A percentile compares a stretch with the other conserved stretches of the same genome.
Conservation (phyloP, 2,113 vertebrate species). For the Istiophorus platypterus region DNA sequence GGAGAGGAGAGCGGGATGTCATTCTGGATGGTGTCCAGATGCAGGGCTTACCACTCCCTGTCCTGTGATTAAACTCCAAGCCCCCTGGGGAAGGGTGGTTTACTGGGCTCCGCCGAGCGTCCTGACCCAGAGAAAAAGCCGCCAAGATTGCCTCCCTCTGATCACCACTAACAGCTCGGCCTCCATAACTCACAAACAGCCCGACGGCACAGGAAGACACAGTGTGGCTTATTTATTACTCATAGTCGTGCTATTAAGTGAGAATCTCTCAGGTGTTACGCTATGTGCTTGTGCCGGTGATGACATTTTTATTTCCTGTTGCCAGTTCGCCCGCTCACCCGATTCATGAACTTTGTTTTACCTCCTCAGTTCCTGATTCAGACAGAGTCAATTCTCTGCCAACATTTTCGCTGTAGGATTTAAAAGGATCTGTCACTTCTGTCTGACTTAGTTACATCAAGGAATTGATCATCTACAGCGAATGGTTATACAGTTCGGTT, state of each 20-base stretch:
- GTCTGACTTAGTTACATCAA: background rate
- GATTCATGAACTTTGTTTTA: slow-evolving; percentile 20
- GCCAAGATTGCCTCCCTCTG: slow-evolving; percentile 27
- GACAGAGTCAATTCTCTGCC: background rate
- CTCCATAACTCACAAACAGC: slow-evolving; percentile 42
- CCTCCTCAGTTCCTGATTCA: background rate
- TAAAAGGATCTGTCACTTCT: background rate
- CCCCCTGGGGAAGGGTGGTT: slow-evolving; percentile 50
- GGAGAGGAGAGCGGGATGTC: slow-evolving; percentile 34
- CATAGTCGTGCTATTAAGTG: slow-evolving; percentile 22
- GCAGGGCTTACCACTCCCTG: slow-evolving; percentile 39
- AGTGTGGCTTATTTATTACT: slow-evolving; percentile 38
- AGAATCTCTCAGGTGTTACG: slow-evolving; percentile 21
- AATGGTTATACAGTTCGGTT: background rate
- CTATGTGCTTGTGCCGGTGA: background rate
- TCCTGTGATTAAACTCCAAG: slow-evolving; percentile 46
- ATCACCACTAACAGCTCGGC: slow-evolving; percentile 29
- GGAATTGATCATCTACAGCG: background rate
- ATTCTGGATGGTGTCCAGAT: slow-evolving; percentile 65
- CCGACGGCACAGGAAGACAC: slow-evolving; percentile 24
- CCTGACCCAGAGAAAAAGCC: slow-evolving; percentile 38
- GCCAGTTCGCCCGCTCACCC: slow-evolving; percentile 15
- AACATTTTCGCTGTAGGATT: background rate
- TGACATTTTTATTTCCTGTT: slow-evolving; percentile 47
- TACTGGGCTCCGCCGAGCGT: slow-evolving; percentile 49